A percentile compares a stretch with the other conserved stretches of the same genome.
Conservation (phyloP, 2,888 invertebrate genomes). For the Incurvaria masculella region DNA sequence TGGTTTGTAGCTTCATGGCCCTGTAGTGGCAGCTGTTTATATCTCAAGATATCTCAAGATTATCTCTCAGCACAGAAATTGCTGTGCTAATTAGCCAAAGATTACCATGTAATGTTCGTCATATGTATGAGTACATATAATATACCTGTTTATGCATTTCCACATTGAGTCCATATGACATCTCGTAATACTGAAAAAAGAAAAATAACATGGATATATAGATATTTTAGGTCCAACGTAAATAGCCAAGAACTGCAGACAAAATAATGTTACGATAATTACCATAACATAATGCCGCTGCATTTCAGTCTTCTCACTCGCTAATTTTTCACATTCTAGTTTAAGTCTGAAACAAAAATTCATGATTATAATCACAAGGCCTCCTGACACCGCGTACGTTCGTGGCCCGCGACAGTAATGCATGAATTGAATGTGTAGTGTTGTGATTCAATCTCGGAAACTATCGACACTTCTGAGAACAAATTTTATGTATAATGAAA, state of each 20-base stretch:
- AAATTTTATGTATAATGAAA: too few species aligned
- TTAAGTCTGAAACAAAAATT: slow-evolving; percentile 67
- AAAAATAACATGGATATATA: too few species aligned
- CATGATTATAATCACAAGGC: too few species aligned
- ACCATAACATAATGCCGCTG: slow-evolving; percentile 91
- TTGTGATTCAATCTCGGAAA: too few species aligned
- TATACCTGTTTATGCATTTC: slow-evolving; percentile 96
- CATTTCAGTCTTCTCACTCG: slow-evolving; percentile 86
- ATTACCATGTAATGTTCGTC: not conserved
- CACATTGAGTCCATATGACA: slow-evolving; percentile 96
- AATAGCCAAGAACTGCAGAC: not conserved
- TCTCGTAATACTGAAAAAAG: slow-evolving; percentile 93
- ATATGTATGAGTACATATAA: not conserved
- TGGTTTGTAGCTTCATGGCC: not conserved
- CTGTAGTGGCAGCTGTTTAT: slow-evolving; percentile 2
- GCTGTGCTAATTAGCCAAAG: not conserved
- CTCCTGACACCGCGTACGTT: too few species aligned
- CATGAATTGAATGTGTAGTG: too few species aligned
- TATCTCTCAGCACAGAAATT: not conserved
- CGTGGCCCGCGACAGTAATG: too few species aligned
- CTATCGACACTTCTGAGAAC: too few species aligned
- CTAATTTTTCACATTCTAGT: slow-evolving; percentile 86
- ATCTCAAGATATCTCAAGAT: slow-evolving; percentile 3
- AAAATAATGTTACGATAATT: too few species aligned
- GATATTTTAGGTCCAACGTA: not conserved